Percentiles rank a stretch among this genome's conserved stretches.
These are phyloP conservation scores for Scarus forsteni DNA, from an alignment of 2,797 vertebrate genomes.

Conservation along the genomic window DNA sequence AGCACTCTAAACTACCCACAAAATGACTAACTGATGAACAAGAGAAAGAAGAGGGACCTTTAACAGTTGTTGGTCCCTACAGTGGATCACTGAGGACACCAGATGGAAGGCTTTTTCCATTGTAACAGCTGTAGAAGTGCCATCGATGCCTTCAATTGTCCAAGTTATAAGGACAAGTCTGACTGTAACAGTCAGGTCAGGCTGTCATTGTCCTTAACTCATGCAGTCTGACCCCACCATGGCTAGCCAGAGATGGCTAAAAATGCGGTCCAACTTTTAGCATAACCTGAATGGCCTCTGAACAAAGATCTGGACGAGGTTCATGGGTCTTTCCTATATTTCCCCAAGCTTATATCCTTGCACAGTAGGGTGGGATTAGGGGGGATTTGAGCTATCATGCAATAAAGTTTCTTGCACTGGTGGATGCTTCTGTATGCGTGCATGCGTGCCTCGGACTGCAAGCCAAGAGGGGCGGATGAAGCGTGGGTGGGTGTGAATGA, in stretches of 20 bases:
- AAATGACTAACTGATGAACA: too few species aligned
- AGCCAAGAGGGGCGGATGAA: conserved; percentile 55
- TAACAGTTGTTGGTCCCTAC: too few species aligned
- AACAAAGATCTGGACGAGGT: conserved; percentile 14
- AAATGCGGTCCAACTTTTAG: neutral
- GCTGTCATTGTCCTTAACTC: too few species aligned
- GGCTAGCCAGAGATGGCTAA: neutral
- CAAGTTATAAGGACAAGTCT: too few species aligned
- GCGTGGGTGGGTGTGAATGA: conserved; percentile 80
- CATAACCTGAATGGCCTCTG: neutral
- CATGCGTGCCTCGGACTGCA: conserved; percentile 27
- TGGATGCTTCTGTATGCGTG: conserved; percentile 45
- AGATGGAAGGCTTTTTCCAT: too few species aligned
- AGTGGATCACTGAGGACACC: too few species aligned
- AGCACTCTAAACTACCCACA: too few species aligned
- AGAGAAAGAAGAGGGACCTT: too few species aligned
- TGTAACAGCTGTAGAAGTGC: too few species aligned
- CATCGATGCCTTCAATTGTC: too few species aligned
- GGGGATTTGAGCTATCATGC: neutral
- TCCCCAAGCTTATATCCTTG: neutral
- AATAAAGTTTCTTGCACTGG: neutral
- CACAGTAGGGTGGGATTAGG: neutral
- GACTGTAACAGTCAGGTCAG: too few species aligned
- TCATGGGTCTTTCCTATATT: conserved; percentile 1
- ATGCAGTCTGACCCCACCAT: too few species aligned